Percentiles rank a stretch among this genome's conserved stretches.
Evolutionary conservation across 1,140 invertebrate genomes (phyloP).

Genomic region (Papilio polytes): DNA sequence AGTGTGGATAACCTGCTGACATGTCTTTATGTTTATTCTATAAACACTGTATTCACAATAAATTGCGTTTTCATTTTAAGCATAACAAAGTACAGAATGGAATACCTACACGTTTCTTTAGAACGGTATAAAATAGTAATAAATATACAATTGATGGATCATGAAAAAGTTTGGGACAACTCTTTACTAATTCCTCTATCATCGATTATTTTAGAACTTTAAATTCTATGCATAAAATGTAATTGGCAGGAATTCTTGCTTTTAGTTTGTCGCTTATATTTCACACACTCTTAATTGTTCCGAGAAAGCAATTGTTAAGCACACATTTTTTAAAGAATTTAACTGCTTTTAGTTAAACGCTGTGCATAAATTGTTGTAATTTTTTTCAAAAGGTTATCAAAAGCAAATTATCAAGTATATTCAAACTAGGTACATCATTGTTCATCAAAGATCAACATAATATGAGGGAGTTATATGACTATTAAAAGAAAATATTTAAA

Average conservation of each 20-base stretch:
- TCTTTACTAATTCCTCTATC: neutral
- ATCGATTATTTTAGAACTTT: neutral
- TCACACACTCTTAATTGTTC: neutral
- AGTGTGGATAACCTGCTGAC: neutral
- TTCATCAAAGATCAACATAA: neutral
- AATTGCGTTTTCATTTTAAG: neutral
- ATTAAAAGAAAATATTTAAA: neutral
- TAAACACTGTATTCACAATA: neutral
- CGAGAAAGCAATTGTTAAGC: neutral
- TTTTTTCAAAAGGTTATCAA: neutral
- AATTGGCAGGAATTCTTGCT: neutral
- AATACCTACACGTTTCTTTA: too few relatives aligned
- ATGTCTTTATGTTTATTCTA: slow-evolving; percentile 9
- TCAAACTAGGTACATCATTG: neutral
- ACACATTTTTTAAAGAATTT: neutral
- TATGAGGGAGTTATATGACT: neutral
- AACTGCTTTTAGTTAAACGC: neutral
- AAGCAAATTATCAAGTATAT: neutral
- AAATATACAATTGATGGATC: neutral
- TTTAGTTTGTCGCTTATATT: neutral
- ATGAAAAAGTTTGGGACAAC: neutral
- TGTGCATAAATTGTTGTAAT: neutral
- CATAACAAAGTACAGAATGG: neutral
- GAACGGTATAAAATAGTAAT: too few relatives aligned
- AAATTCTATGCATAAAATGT: neutral